phyloP scores from a whole-genome alignment of 2,888 invertebrate genomes.

The Athetis lepigone region DNA sequence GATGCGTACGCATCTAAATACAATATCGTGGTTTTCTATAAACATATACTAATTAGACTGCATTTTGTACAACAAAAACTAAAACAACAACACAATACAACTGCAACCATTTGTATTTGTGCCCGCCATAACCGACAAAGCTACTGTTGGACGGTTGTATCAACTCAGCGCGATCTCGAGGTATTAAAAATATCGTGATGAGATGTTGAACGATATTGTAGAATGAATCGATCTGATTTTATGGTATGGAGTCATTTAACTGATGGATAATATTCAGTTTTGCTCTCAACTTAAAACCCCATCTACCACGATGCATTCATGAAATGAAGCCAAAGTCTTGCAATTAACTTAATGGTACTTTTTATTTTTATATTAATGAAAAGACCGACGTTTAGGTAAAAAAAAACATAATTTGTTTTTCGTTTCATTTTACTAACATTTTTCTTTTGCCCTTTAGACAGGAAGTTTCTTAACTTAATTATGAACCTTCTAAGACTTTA shows the following conservation, averaged over 20 bases:
- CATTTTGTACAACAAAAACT: no score
- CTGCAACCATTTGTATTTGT: no score
- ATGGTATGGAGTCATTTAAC: neutral
- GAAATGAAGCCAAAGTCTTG: constrained; percentile 9
- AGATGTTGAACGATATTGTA: neutral
- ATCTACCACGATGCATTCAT: neutral
- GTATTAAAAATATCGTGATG: neutral
- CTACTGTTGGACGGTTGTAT: no score
- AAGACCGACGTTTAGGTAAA: constrained; percentile 29
- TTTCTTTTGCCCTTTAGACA: constrained; percentile 20
- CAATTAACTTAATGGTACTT: constrained; percentile 42
- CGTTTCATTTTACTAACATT: constrained; percentile 26
- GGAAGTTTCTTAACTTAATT: constrained; percentile 39
- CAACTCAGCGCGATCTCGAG: neutral
- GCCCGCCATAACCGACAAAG: no score
- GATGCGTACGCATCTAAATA: no score
- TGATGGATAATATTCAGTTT: neutral
- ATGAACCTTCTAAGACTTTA: constrained; percentile 35
- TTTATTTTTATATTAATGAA: constrained; percentile 24
- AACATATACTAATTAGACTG: no score
- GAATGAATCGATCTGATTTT: neutral
- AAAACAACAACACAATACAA: no score
- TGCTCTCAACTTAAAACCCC: neutral
- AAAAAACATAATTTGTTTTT: constrained; percentile 46
- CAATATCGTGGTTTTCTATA: no score